Evolutionary conservation across 2,113 vertebrate genomes (phyloP), one percentile per base, ranked within the genome.

Genomic region (Dinomys branickii): DNA sequence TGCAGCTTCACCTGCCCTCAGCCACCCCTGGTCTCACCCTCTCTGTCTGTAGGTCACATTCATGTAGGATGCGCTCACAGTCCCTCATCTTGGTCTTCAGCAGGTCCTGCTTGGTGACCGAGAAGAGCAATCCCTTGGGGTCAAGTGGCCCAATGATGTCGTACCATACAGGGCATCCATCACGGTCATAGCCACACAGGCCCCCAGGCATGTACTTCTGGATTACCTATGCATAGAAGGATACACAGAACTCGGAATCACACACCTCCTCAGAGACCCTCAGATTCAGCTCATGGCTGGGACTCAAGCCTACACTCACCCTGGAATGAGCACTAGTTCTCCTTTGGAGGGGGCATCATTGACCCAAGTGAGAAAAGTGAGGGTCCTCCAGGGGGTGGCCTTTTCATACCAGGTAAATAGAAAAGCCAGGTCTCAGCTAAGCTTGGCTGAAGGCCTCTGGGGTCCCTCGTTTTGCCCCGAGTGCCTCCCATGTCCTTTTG

Each of bases 21-120:
- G 16, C 26, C 12, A 1, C 88, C 52, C 24, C 5, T 16, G 5
- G 14, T 19, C 97, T 98, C 96, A 99, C 99, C 98, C 98, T 98
- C 95, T 99, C 89, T 0, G 97, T 99, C 98, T 99, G 99, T 33
- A 96, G 94, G 16, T 98, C 97, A 0, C 99, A 99, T 50, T 99
- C 98, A 0, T 73, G 98, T 96, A 99, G 98, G 96, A 99, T 98
- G 82, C 98, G 63, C 98, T 99, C 99, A 0, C 99, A 99, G 98
- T 99, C 99, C 20, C 99, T 98, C 98, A 99, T 99, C 98, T 99
- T 99, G 95, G 99, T 99, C 98, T 99, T 99, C 88, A 99, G 98
- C 96, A 99, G 98, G 98, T 99, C 99, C 97, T 99, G 99, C 97
- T 99, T 99, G 94, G 99, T 99, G 95, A 99, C 99, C 0, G 99